Conservation (phyloP, 2,113 vertebrate genomes). For the Telmatochromis brachygnathus region DNA sequence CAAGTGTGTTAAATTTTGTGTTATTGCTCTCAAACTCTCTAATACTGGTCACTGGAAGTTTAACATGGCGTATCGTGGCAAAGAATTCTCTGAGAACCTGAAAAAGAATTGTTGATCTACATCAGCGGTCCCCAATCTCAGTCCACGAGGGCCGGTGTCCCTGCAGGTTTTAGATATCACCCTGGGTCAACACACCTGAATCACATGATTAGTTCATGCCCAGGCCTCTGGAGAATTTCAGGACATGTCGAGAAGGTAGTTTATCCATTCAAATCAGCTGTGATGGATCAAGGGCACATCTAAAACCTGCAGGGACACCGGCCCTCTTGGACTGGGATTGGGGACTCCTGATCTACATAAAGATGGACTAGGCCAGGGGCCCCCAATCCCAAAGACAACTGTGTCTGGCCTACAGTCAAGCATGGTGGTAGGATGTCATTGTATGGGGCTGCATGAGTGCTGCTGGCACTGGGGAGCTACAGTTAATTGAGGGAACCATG, state of each 20-base stretch:
- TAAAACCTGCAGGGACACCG: background rate
- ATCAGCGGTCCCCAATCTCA: background rate
- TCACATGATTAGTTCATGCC: background rate
- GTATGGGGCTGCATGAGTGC: background rate
- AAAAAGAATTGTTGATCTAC: background rate
- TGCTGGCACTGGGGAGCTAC: background rate
- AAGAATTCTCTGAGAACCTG: background rate
- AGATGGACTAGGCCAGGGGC: background rate
- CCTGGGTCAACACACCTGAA: background rate
- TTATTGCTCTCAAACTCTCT: background rate
- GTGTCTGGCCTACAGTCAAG: background rate
- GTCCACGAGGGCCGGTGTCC: background rate
- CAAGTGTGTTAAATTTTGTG: background rate
- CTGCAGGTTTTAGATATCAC: background rate
- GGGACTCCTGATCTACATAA: background rate
- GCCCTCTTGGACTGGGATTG: background rate
- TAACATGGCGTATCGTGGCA: background rate
- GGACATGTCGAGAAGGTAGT: background rate
- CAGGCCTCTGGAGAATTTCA: background rate
- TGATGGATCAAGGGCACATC: background rate
- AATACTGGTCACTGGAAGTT: background rate
- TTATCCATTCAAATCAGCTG: background rate
- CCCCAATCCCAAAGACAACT: background rate
- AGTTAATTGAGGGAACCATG: background rate
- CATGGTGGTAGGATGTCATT: background rate